Evolutionary conservation across 2,113 vertebrate genomes (phyloP), one percentile per base, ranked within the genome.

Genomic region (Ornithorhynchus anatinus): DNA sequence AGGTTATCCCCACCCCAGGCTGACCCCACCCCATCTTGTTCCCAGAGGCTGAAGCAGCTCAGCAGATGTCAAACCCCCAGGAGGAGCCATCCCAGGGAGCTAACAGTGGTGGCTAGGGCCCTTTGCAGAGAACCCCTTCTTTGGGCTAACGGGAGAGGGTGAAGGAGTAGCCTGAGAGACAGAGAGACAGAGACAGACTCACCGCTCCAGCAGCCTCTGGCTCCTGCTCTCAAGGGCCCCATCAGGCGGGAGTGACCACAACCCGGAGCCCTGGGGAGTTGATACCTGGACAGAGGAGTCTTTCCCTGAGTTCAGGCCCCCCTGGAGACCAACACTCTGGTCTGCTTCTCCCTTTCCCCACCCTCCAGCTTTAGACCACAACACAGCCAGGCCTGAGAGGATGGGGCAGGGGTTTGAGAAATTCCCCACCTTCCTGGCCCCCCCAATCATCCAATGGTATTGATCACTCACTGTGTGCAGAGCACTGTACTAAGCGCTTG

Each of bases 261-360:
- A 53, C 36, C 48, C 23, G n/a, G 57, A 66, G 64, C 20, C 44
- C 68, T 84, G 74, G 32, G 20, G 25, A 76, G 68, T 20, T 14
- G 23, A 36, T 13, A 19, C 17, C n/a, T 54, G 8, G 5, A 51
- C 36, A 25, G 20, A 44, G 5, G 20, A 22, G 20, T 4, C 20
- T 9, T 12, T 4, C 43, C 10, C 43, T 9, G 42, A 44, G 42
- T 10, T 25, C 16, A 35, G 11, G 13, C 23, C 36, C 14, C 33
- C 36, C 33, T 57, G 10, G 23, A 16, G 4, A 15, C 36, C 22
- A 11, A 36, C 4, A 5, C 23, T 38, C 15, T 48, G 29, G 23
- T 17, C 25, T 50, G 31, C n/a, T n/a, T 9, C 4, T 11, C 6
- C 8, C 17, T 8, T 36, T 27, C 5, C 10, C 43, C 14, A 56